Conservation (phyloP, 2,797 vertebrate species). For the Morus bassanus region DNA sequence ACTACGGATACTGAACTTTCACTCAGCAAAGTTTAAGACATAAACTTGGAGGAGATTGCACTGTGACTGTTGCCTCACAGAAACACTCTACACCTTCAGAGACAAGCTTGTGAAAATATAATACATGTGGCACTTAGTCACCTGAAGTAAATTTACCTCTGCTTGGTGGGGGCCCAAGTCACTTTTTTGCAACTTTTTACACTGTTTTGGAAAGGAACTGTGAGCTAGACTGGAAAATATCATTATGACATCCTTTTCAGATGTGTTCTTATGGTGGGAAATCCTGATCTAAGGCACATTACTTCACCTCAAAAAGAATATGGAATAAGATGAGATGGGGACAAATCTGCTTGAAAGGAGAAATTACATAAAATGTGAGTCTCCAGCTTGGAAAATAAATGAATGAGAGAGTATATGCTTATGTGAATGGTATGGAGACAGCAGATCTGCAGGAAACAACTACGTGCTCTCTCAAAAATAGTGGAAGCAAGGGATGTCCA, state of each 20-base stretch:
- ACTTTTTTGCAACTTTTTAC: background rate
- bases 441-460: background rate
- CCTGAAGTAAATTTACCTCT: background rate
- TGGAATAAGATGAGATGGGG: background rate
- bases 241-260: background rate
- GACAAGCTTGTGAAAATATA: background rate
- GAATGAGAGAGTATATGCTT: background rate
- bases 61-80: background rate
- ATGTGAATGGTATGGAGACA: background rate
- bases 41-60: background rate
- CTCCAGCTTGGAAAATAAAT: background rate
- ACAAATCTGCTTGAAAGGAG: background rate
- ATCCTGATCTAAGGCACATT: background rate
- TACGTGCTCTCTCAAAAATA: background rate
- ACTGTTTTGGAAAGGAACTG: background rate
- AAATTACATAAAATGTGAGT: background rate
- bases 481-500: background rate
- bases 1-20: background rate
- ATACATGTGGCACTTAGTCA: background rate
- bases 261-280: background rate
- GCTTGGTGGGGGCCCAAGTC: background rate
- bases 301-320: background rate
- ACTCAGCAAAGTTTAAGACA: background rate
- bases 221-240: background rate
- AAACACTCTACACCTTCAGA: background rate